Conservation (phyloP, 2,888 invertebrate genomes). For the Dorcus parallelipipedus region DNA sequence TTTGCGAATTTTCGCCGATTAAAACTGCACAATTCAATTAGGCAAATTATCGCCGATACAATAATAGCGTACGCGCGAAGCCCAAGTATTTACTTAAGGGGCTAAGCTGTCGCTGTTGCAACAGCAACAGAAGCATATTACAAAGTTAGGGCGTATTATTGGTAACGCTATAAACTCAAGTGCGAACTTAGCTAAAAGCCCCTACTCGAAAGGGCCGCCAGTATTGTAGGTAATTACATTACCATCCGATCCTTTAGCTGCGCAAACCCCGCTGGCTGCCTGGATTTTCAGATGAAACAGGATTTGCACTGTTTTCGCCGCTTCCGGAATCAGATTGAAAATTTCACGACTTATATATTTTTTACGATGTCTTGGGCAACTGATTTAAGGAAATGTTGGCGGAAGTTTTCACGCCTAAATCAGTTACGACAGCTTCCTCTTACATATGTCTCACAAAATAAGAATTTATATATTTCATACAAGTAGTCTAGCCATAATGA, state of each 20-base stretch:
- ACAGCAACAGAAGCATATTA: conserved; percentile 15
- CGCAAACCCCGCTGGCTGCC: conserved; percentile 26
- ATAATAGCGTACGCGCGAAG: conserved; percentile 14
- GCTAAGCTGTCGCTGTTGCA: conserved; percentile 23
- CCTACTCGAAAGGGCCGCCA: conserved; percentile 37
- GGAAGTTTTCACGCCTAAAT: too few species aligned
- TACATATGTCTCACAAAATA: too few species aligned
- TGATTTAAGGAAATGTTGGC: too few species aligned
- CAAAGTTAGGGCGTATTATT: conserved; percentile 36
- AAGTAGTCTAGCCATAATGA: too few species aligned
- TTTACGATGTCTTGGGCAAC: neutral
- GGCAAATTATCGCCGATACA: conserved; percentile 15
- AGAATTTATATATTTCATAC: too few species aligned
- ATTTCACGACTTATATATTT: conserved; percentile 30
- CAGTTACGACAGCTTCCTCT: too few species aligned
- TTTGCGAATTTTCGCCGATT: too few species aligned
- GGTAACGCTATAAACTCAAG: conserved; percentile 43
- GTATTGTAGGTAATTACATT: conserved; percentile 42
- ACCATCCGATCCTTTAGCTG: conserved; percentile 36
- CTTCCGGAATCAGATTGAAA: conserved; percentile 35
- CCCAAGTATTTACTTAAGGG: conserved; percentile 25
- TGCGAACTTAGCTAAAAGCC: conserved; percentile 44
- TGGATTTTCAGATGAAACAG: conserved; percentile 26
- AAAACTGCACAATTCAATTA: conserved; percentile 5
- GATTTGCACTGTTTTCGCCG: conserved; percentile 25